Evolutionary conservation across 2,888 invertebrate genomes (phyloP).

Genomic region (Metopia argyrocephala): DNA sequence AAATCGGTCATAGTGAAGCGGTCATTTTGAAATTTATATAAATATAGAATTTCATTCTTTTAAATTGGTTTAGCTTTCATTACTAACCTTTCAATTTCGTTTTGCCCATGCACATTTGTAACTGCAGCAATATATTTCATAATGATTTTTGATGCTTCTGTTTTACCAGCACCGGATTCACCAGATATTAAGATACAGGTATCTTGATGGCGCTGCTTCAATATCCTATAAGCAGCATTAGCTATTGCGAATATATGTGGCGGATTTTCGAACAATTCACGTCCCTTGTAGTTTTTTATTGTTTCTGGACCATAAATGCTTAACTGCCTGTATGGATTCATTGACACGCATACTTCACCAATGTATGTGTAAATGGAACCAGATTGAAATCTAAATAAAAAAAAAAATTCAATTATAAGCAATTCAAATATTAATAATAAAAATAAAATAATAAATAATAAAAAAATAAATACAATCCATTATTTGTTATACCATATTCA

Average conservation of each 20-base stretch:
- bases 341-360: constrained; percentile 97
- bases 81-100: constrained; percentile 94
- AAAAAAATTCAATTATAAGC: constrained; percentile 11
- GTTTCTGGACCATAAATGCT: constrained; percentile 93
- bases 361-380: constrained; percentile 98
- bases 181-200: constrained; percentile 99
- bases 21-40: too few relatives aligned
- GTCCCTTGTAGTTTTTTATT: constrained; percentile 93
- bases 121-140: constrained; percentile 99
- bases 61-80: background rate
- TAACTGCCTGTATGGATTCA: constrained; percentile 96
- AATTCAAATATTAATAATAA: background rate
- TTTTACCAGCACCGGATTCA: constrained; percentile 98
- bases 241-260: constrained; percentile 99
- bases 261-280: constrained; percentile 97
- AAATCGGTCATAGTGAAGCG: too few relatives aligned
- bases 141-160: constrained; percentile 99
- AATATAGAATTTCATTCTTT: too few relatives aligned
- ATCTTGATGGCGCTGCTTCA: constrained; percentile 93
- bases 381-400: constrained; percentile 85
- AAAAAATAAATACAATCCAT: background rate
- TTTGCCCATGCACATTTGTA: constrained; percentile 93
- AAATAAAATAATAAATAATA: background rate
- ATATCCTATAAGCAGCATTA: constrained; percentile 95
- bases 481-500: background rate